Conservation (phyloP, 2,888 invertebrate species). For the Dryocosmus kuriphilus region DNA sequence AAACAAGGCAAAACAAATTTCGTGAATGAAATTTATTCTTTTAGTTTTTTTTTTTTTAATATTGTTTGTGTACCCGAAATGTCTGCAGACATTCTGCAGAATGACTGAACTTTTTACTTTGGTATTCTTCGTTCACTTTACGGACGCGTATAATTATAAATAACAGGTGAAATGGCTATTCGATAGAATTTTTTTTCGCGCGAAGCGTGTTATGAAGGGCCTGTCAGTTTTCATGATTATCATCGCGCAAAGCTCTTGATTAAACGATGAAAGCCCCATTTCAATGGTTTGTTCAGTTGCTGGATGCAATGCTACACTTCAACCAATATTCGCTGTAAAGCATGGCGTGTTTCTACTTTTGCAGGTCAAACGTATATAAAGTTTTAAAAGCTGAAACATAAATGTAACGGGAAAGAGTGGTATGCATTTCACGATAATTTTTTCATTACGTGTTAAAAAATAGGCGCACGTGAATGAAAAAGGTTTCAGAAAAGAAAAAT, state of each 20-base stretch:
- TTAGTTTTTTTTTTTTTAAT: too few relatives aligned
- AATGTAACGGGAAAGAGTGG: neutral
- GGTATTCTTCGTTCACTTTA: too few relatives aligned
- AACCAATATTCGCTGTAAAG: neutral
- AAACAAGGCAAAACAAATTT: too few relatives aligned
- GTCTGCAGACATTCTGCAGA: too few relatives aligned
- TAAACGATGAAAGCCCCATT: conserved; percentile 6
- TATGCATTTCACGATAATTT: too few relatives aligned
- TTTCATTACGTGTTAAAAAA: too few relatives aligned
- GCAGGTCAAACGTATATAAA: neutral
- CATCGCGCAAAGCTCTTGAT: neutral
- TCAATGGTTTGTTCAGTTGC: neutral
- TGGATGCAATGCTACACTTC: neutral
- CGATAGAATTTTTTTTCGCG: neutral
- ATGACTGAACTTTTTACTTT: too few relatives aligned
- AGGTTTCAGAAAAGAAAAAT: too few relatives aligned
- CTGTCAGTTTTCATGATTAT: neutral
- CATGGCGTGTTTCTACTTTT: neutral
- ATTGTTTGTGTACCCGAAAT: too few relatives aligned
- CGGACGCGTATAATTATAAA: neutral
- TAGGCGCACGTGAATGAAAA: too few relatives aligned
- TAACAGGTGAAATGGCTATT: neutral
- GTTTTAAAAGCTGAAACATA: neutral
- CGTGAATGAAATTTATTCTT: too few relatives aligned
- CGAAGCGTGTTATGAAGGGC: neutral